Evolutionary conservation across 2,888 invertebrate species (phyloP).

Genomic region (Nowickia ferox): DNA sequence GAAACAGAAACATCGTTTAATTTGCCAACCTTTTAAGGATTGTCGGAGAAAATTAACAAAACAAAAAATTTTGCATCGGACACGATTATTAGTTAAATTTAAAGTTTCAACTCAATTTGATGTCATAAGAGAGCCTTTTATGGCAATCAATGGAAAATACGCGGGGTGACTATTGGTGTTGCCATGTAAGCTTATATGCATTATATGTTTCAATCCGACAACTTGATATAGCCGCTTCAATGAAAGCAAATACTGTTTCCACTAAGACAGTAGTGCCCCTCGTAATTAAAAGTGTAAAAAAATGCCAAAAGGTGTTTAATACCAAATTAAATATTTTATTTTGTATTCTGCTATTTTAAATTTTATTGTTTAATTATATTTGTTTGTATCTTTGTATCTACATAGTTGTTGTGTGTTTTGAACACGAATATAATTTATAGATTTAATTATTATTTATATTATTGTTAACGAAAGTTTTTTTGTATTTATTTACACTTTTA

Average conservation of each 20-base stretch:
- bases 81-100: not conserved
- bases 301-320: slow-evolving; percentile 24
- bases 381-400: not conserved
- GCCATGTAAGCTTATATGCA: not conserved
- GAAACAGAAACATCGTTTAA: not conserved
- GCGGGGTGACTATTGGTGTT: not conserved
- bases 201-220: not conserved
- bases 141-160: not conserved
- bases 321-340: slow-evolving; percentile 11
- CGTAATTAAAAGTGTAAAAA: slow-evolving; percentile 17
- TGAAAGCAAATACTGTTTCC: not conserved
- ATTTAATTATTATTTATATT: slow-evolving; percentile 32
- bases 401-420: slow-evolving; percentile 2
- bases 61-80: too few relatives aligned
- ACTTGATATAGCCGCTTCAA: not conserved
- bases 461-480: slow-evolving; percentile 45
- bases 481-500: not conserved
- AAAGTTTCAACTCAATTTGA: slow-evolving; percentile 8
- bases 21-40: slow-evolving; percentile 19
- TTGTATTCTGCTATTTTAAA: not conserved
- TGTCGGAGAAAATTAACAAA: not conserved
- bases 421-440: slow-evolving; percentile 43
- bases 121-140: slow-evolving; percentile 35
- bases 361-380: slow-evolving; percentile 31
- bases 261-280: not conserved